Evolutionary conservation across 2,888 invertebrate genomes (phyloP).

Genomic region (Agonopterix subpropinquella): DNA sequence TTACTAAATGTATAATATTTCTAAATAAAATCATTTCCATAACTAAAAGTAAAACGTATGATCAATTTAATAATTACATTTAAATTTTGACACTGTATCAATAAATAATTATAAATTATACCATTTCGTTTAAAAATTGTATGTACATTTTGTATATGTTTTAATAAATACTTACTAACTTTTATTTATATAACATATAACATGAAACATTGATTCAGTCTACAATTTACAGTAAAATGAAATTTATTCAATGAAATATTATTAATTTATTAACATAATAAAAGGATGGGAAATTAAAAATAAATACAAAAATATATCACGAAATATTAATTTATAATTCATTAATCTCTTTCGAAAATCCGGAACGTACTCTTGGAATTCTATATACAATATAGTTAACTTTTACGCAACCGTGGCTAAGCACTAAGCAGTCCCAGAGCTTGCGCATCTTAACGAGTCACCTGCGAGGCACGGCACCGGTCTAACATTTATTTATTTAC

Average conservation of each 20-base stretch:
- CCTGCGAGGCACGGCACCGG: too few species aligned
- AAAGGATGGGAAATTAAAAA: not conserved
- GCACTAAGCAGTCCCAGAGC: too few species aligned
- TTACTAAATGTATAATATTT: too few species aligned
- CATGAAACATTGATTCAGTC: not conserved
- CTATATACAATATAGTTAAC: not conserved
- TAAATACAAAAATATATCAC: constrained; percentile 3
- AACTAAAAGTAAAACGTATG: too few species aligned
- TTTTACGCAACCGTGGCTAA: not conserved
- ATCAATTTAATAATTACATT: constrained; percentile 1
- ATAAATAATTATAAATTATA: constrained; percentile 1
- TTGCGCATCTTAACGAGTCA: too few species aligned
- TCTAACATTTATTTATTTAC: too few species aligned
- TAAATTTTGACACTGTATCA: not conserved
- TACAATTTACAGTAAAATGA: not conserved
- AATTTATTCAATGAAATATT: not conserved
- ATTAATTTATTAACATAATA: not conserved
- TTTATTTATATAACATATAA: not conserved
- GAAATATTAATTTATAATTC: not conserved
- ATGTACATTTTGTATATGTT: not conserved
- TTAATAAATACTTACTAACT: not conserved
- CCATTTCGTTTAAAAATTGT: not conserved
- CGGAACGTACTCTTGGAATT: constrained; percentile 4
- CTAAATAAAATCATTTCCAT: too few species aligned
- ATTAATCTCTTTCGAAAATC: constrained; percentile 3